Base-by-base conservation (phyloP, 1,140 invertebrate genomes). In the Lysiphlebus fabarum region DNA sequence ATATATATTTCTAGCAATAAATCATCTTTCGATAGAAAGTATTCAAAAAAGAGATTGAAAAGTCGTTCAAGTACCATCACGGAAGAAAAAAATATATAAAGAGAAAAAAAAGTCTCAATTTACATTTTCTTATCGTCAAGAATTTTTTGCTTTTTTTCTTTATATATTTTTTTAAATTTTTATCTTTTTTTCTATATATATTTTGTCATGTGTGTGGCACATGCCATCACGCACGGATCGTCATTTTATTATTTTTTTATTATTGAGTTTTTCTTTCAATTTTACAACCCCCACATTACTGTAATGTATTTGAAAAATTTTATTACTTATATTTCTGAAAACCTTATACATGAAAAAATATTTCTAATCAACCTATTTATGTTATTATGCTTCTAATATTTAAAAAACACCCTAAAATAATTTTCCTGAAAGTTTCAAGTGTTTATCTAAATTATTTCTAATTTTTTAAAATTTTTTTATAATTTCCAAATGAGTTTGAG, bases 171-270 rank as follows among this genome's bases (percentile, higher is more conserved):
- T 14, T 45, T 3, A 3, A 7, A 8, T 3, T 41, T 9, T 41
- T 1, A 9, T 41, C 8, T 41, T 8, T 41, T 9, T 41, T 1
- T 41, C 2, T 41, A 4, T 41, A 41, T 41, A 2, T 41, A 3
- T 41, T 9, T 41, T 9, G 34, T 58, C 37, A 44, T 58, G 62
- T 53, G 51, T 63, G 61, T 59, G 55, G 67, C 59, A 64, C 69
- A 64, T 67, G 66, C 41, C 58, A 64, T 71, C 70, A 70, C 68
- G 69, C 70, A 67, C 63, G 50, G 61, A 44, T 62, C 45, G 33
- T 44, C 17, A 26, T 26, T 26, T 26, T 26, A 26, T 26, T 26
- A 26, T 26, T 26, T 26, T 26, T 26, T 26, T 26, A 26, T 26
- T 26, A 26, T 26, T 26, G 17, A 26, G 2, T 26, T 26, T 26